phyloP scores from a whole-genome alignment of 2,888 invertebrate genomes.

The Tetranychus truncatus region DNA sequence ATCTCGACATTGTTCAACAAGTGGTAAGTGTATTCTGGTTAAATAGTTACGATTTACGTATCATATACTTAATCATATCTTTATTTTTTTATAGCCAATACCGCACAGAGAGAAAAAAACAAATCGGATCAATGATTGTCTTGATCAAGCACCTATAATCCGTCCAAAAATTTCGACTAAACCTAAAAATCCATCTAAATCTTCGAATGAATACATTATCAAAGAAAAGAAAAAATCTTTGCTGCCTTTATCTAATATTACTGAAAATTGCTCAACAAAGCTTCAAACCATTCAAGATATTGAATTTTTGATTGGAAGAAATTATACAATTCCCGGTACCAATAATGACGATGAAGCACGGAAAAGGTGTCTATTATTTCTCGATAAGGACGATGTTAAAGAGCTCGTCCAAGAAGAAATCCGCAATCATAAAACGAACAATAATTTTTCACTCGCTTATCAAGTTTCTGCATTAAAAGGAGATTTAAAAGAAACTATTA shows the following conservation, averaged over 20 bases:
- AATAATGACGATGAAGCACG: neutral
- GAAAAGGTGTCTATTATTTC: neutral
- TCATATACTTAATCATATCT: neutral
- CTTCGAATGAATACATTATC: neutral
- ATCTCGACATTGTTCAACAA: neutral
- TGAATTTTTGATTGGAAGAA: neutral
- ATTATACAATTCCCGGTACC: neutral
- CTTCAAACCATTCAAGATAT: neutral
- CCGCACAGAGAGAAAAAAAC: neutral
- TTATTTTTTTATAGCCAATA: neutral
- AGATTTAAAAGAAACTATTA: neutral
- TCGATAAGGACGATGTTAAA: neutral
- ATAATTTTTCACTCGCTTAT: neutral
- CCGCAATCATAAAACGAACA: neutral
- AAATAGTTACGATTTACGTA: neutral
- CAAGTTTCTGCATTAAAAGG: neutral
- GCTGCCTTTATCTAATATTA: neutral
- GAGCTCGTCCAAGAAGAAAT: neutral
- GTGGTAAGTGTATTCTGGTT: neutral
- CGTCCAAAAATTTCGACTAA: neutral
- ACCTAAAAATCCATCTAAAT: neutral
- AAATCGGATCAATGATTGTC: conserved; percentile 2
- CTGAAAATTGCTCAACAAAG: neutral
- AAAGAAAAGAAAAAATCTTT: neutral
- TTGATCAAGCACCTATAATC: neutral